Evolutionary conservation across 2,888 invertebrate species (phyloP), one percentile per base, ranked within the genome.

Genomic region (Leptopilina syphax): DNA sequence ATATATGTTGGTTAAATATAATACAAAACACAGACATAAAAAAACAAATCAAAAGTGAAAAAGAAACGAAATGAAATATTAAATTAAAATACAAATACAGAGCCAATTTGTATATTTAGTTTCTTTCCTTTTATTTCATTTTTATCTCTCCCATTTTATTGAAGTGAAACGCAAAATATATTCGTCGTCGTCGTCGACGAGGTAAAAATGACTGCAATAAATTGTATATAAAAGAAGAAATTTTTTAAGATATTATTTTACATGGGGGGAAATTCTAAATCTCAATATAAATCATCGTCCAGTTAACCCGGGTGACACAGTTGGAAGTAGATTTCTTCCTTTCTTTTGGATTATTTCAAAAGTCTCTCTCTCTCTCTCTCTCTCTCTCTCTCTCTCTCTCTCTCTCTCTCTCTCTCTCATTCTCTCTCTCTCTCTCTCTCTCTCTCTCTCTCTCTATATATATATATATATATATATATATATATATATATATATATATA

Each of bases 221-320:
- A 70, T 70, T 70, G 24, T 70, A 24, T 41, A 41, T 44, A 7
- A 8, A 44, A 44, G 44, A 24, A 70, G 18, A 18, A 70, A 9
- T 70, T 50, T 70, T 27, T 54, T 0, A 47, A 27, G 68, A 8
- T 24, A 81, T 79, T 81, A 70, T 81, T 81, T 79, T 73, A 70
- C 54, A 60, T 70, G 67, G 70, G 79, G 70, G 3, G 50, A 54
- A 65, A 76, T 67, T 67, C 73, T 44, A 27, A 60, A 67, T 47
- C 77, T 18, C 57, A 65, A 68, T 77, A 80, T 79, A 82, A 82
- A 82, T 82, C 82, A 79, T 79, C 77, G 77, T 79, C 73, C 70
- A 67, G 78, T 70, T 79, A 79, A 79, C 65, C 44, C 44, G 3
- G 34, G 44, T 44, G 44, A 44, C 44, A 44, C 44, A 44, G 44